These are phyloP conservation scores for Scaptodrosophila latifasciaeformis DNA, from an alignment of 2,888 invertebrate genomes.

Conservation along the genomic window DNA sequence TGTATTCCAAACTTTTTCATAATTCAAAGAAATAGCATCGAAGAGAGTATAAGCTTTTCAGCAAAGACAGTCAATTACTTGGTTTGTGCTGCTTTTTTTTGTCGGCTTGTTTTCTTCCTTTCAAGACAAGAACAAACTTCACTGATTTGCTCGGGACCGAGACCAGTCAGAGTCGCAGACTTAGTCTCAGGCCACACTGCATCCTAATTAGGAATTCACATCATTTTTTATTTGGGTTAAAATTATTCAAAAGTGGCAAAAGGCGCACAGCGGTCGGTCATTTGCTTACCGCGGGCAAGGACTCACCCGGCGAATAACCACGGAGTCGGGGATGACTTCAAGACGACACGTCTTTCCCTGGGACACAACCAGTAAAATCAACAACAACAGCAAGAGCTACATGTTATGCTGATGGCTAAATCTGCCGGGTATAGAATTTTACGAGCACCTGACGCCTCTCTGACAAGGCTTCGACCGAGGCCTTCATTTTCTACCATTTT, in stretches of 20 bases:
- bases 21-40: no score
- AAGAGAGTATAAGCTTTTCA: no score
- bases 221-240: slow-evolving; percentile 75
- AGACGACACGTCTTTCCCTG: not conserved
- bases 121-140: slow-evolving; percentile 43
- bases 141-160: slow-evolving; percentile 48
- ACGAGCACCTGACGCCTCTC: no score
- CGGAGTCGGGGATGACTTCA: no score
- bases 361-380: not conserved
- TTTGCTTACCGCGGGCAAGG: no score
- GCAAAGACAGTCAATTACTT: no score
- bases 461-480: no score
- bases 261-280: slow-evolving; percentile 8
- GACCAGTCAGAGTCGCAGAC: not conserved
- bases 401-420: no score
- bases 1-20: not conserved
- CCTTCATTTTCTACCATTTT: no score
- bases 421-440: no score
- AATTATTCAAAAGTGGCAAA: slow-evolving; percentile 74
- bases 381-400: not conserved
- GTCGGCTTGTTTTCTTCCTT: slow-evolving; percentile 23
- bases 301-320: no score
- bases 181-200: no score
- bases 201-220: slow-evolving; percentile 75
- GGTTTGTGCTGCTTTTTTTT: slow-evolving; percentile 13